phyloP scores from a whole-genome alignment of 2,888 invertebrate species.

The Euproctis similis region DNA sequence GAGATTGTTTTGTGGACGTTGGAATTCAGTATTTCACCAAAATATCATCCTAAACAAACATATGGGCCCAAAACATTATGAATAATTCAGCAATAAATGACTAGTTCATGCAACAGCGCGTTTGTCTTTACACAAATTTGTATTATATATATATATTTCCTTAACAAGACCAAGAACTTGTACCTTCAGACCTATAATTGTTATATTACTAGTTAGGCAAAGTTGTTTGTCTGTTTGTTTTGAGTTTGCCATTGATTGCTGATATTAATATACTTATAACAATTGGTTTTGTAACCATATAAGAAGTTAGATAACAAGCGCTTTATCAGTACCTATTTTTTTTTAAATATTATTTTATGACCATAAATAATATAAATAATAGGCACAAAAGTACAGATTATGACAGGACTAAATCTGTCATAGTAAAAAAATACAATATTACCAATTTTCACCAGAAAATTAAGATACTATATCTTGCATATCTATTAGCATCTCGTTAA shows the following conservation, averaged over 20 bases:
- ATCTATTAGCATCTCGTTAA: no score
- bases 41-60: slow-evolving; percentile 61
- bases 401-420: no score
- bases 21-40: slow-evolving; percentile 40
- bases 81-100: slow-evolving; percentile 50
- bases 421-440: no score
- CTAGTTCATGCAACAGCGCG: slow-evolving; percentile 33
- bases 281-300: no score
- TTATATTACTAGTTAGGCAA: slow-evolving; percentile 17
- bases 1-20: slow-evolving; percentile 31
- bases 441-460: no score
- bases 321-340: no score
- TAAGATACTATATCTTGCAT: no score
- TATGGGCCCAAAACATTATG: slow-evolving; percentile 43
- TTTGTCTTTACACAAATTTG: slow-evolving; percentile 23
- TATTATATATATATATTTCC: slow-evolving; percentile 20
- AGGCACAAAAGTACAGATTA: no score
- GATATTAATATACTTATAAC: slow-evolving; percentile 13
- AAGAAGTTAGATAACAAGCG: no score
- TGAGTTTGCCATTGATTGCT: slow-evolving; percentile 15
- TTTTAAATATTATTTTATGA: no score
- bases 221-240: slow-evolving; percentile 15
- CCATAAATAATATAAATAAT: no score
- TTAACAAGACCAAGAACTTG: slow-evolving; percentile 17
- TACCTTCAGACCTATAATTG: slow-evolving; percentile 20